phyloP scores from a whole-genome alignment of 2,113 vertebrate genomes.

The Synodontis membranacea region DNA sequence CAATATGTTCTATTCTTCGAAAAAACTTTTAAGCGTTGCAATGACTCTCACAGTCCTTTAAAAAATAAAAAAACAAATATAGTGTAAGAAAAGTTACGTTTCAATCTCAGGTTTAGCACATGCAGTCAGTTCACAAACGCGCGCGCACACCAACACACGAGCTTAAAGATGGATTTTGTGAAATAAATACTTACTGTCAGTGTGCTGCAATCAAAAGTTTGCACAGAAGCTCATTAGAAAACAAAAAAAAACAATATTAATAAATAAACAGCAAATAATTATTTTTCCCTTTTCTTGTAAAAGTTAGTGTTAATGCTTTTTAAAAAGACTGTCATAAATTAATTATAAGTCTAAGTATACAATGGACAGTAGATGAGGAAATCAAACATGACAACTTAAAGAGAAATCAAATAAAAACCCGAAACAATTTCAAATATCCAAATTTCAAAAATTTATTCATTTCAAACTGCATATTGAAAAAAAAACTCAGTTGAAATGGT shows the following conservation, averaged over 20 bases:
- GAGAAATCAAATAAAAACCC: conserved; percentile 91
- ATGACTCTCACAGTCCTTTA: neutral
- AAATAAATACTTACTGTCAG: conserved; percentile 44
- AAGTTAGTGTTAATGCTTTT: neutral
- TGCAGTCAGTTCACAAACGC: neutral
- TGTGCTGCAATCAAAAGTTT: conserved; percentile 29
- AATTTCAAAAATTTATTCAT: conserved; percentile 99
- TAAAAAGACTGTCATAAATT: neutral
- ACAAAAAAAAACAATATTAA: neutral
- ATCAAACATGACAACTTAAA: conserved; percentile 41
- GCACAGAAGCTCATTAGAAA: neutral
- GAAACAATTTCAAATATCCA: conserved; percentile 93
- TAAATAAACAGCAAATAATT: neutral
- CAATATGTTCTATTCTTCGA: conserved; percentile 15
- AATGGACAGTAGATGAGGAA: neutral
- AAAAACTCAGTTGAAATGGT: conserved; percentile 98
- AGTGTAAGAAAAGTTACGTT: neutral
- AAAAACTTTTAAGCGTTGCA: conserved; percentile 7
- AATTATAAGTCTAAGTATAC: neutral
- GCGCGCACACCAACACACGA: conserved; percentile 8
- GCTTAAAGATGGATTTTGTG: neutral
- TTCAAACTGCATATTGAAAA: conserved; percentile 99
- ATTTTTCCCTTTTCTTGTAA: neutral
- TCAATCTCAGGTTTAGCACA: neutral
- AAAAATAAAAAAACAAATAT: neutral